phyloP scores from a whole-genome alignment of 2,113 vertebrate species.

The Psephotus haematonotus region DNA sequence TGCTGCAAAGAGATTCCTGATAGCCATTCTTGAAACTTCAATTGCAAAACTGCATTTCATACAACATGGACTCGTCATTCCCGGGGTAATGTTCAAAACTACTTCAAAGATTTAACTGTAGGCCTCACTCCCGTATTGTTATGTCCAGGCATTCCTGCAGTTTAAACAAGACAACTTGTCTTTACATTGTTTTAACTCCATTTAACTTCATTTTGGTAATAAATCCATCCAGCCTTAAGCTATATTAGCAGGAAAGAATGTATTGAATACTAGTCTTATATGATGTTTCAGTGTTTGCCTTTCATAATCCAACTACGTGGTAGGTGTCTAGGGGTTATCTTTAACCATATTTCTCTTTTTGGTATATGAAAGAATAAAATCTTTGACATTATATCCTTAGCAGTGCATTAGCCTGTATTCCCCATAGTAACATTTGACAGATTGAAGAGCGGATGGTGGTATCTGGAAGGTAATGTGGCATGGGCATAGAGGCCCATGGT shows the following conservation, averaged over 20 bases:
- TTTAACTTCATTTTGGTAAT: not conserved
- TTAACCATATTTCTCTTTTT: not conserved
- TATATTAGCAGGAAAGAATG: not conserved
- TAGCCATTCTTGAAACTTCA: not conserved
- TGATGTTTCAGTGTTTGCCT: not conserved
- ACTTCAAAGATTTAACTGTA: not conserved
- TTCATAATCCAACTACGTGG: not conserved
- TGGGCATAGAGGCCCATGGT: not conserved
- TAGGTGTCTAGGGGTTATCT: not conserved
- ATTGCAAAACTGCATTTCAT: not conserved
- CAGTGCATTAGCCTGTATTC: not conserved
- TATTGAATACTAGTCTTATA: not conserved
- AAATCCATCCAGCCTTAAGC: not conserved
- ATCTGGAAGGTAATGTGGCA: not conserved
- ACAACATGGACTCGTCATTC: not conserved
- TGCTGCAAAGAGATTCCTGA: not conserved
- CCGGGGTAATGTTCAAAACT: not conserved
- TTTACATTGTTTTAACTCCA: not conserved
- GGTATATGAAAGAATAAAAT: not conserved
- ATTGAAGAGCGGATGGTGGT: not conserved
- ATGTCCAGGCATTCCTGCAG: not conserved
- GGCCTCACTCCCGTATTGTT: accelerated
- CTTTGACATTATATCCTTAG: not conserved
- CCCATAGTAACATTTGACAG: not conserved
- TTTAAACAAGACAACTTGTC: not conserved